Conservation (phyloP, 1,140 invertebrate genomes). For the Drosophila lacteicornis region DNA sequence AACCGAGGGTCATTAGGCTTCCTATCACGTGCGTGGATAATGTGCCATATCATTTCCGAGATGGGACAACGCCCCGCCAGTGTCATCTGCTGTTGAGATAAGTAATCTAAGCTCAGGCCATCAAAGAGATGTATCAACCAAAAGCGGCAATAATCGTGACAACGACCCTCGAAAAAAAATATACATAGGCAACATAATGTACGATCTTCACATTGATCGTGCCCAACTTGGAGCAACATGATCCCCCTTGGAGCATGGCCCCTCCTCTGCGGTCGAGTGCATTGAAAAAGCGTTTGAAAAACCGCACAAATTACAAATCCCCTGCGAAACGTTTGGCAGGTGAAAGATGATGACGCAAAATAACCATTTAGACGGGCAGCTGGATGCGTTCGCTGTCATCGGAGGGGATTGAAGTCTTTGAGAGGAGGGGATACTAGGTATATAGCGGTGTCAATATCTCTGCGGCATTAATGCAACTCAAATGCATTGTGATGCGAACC, state of each 20-base stretch:
- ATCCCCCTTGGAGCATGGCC: constrained; percentile 10
- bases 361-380: constrained; percentile 37
- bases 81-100: constrained; percentile 23
- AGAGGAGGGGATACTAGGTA: neutral
- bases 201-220: constrained; percentile 48
- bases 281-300: constrained; percentile 54
- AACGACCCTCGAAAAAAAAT: constrained; percentile 28
- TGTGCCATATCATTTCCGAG: constrained; percentile 4
- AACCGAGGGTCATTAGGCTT: constrained; percentile 2
- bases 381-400: constrained; percentile 15
- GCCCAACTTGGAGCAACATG: constrained; percentile 10
- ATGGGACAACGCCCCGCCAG: constrained; percentile 10
- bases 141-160: constrained; percentile 39
- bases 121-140: constrained; percentile 30
- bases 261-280: constrained; percentile 48
- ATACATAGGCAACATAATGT: constrained; percentile 21
- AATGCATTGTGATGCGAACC: constrained; percentile 32
- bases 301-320: constrained; percentile 59
- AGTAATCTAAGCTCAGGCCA: constrained; percentile 22
- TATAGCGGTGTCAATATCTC: constrained; percentile 30
- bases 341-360: constrained; percentile 78
- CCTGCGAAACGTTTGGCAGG: constrained; percentile 64
- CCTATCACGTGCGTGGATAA: constrained; percentile 1
- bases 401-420: neutral
- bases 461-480: constrained; percentile 34